Base-by-base conservation (phyloP, 92 coral and sea anemone species). In the Pocillopora meandrina region DNA sequence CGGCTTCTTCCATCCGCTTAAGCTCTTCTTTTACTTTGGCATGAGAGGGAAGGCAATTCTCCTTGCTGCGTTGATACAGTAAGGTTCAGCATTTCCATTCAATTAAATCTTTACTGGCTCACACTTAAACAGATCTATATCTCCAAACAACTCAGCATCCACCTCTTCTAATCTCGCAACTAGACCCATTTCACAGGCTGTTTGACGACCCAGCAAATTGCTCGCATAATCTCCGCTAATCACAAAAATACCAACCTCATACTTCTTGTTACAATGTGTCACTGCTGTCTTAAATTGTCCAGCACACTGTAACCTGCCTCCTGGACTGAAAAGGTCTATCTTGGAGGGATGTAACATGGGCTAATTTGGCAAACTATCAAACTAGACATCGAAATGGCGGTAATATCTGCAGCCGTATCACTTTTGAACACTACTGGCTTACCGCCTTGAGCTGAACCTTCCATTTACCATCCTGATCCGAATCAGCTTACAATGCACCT, bases 1-100 rank as follows among this genome's bases (percentile, higher is more conserved):
- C 89, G n/a, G 75, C 31, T 18, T 69, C 42, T n/a, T 67, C 19
- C 72, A 85, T 78, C 56, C 72, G 16, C 18, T 70, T 79, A 34
- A 77, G 15, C 20, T 70, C 19, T 34, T 31, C 55, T 76, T 85
- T 7, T 77, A 76, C 67, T 74, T 64, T 65, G 49, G 56, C 66
- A 76, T 57, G 55, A 57, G 18, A 76, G 83, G 11, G 76, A 31
- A 13, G 72, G 60, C 61, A 83, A 71, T 34, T 83, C 52, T 42
- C 52, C 52, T 42, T 3, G 52, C 8, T 42, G 52, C 4, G 52
- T 7, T 2, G 52, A 42, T 42, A 42, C 52, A 42, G 52, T 42
- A 42, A 0, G 52, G 52, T 42, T 42, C 52, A 7, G 8, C 52
- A 42, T 42, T 42, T 1, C 0, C 52, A 7, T 42, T 0, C 8